phyloP scores from a whole-genome alignment of 2,113 vertebrate species.

The Nesogale talazaci region DNA sequence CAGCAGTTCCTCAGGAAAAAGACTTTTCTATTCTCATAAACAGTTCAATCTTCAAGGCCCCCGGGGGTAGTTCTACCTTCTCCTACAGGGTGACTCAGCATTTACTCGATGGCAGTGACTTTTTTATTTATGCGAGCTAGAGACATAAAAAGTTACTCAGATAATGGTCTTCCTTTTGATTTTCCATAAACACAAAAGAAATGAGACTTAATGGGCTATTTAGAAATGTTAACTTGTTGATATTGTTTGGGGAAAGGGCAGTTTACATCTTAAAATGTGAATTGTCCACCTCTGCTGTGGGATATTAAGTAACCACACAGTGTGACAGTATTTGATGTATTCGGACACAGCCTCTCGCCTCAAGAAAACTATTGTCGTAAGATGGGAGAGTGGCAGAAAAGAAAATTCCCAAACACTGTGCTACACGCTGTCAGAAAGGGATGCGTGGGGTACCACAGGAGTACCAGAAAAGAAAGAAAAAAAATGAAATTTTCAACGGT shows the following conservation, averaged over 20 bases:
- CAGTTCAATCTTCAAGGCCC: too few species aligned
- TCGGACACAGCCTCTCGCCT: not conserved
- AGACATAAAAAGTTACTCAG: not conserved
- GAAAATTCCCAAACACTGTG: not conserved
- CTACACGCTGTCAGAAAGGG: not conserved
- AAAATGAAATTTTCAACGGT: not conserved
- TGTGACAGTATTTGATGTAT: not conserved
- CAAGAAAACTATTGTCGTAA: not conserved
- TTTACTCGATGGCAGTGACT: too few species aligned
- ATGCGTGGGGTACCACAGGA: not conserved
- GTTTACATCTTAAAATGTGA: constrained; percentile 19
- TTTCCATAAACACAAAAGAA: constrained; percentile 24
- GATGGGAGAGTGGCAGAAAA: not conserved
- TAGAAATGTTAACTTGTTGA: constrained; percentile 30
- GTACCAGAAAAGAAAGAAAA: not conserved
- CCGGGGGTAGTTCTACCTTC: too few species aligned
- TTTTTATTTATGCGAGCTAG: not conserved
- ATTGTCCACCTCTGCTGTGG: not conserved
- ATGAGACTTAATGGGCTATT: not conserved
- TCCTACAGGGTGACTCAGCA: too few species aligned
- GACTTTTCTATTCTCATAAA: too few species aligned
- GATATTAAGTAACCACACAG: not conserved
- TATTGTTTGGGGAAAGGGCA: not conserved
- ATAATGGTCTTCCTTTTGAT: constrained; percentile 11
- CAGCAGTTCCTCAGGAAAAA: too few species aligned